Evolutionary conservation across 2,797 vertebrate species (phyloP), one percentile per base, ranked within the genome.

Genomic region (Amphiprion clarkii): DNA sequence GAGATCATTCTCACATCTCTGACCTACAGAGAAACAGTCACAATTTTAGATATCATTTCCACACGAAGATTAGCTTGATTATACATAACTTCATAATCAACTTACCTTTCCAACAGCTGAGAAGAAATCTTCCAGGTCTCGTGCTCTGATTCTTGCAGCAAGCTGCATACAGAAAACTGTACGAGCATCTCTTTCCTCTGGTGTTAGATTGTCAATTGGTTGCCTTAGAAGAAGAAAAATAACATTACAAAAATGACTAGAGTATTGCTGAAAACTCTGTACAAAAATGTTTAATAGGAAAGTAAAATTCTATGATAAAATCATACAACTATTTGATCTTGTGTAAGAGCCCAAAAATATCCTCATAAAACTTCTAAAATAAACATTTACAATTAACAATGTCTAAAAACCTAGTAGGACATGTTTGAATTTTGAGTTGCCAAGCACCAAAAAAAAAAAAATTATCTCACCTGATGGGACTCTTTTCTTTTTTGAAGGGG

Each of bases 131-230:
- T 99, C 98, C 87, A 99, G 90, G 89, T 99, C 98, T 88, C 97
- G 96, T 27, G 98, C 97, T 86, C 97, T 94, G 94, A 99, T 99
- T 91, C 98, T 95, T 10, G 98, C 98, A 88, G 98, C 98, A 25
- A 99, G 93, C 78, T 99, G 98, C 98, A 99, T 99, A 79, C 98
- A 99, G 88, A 99, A 99, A 2, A 99, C 98, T n/a, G 98, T 99
- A 78, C 98, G 96, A 54, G 98, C 97, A 88, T 99, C 98, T 72
- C 98, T 95, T 91, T 99, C 98, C 64, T 99, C 98, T 56, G 98
- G 97, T 59, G 97, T 98, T 53, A 99, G 94, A 92, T 98, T 99
- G 95, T 99, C 98, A 83, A 99, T 98, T 23, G 98, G 98, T 90
- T 97, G 96, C 87, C 98, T 99, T 40, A 49, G 79, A 55, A 27